Evolutionary conservation across 2,888 invertebrate species (phyloP), one percentile per base, ranked within the genome.

Genomic region (Allygus modestus): DNA sequence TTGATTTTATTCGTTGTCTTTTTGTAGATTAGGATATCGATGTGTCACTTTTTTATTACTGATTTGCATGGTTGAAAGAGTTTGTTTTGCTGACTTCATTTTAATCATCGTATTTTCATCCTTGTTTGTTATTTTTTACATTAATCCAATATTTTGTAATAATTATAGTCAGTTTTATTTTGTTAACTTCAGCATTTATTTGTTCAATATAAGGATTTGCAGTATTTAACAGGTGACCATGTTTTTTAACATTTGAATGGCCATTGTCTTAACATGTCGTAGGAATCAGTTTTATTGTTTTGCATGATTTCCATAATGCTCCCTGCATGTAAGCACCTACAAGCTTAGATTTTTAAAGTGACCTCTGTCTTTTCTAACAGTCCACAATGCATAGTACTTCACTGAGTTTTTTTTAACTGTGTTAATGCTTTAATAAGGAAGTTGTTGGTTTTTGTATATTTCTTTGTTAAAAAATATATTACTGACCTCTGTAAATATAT

Each of bases 181-280:
- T 87, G 85, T 84, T 86, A 86, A 88, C 89, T 89, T 88, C 89
- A 89, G 20, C 65, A 65, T 84, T 84, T 77, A 85, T 84, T 85
- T 73, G 31, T 31, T 61, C 12, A 23, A 23, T 23, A 58, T 58
- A 23, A 2, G 23, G 12, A 58, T 20, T 58, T 58, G 20, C 20
- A 58, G 20, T 58, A 58, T 23, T 58, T 58, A 58, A 58, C 58
- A 58, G 58, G 20, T 20, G 58, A 58, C 20, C 1, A 58, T 58
- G 20, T 23, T 58, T 58, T 20, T 58, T 58, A 58, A 58, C 58
- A 58, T 58, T 23, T 58, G 58, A 58, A 58, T 58, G 58, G 58
- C 58, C 58, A 58, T 58, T 23, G 1, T 26, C 17, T 58, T 58
- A 58, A 58, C 58, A 58, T 58, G 58, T 51, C 51, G 51, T 58